Percentiles rank a stretch among this genome's conserved stretches.
Evolutionary conservation across 2,888 invertebrate genomes (phyloP).

Genomic region (Zygaena filipendulae): DNA sequence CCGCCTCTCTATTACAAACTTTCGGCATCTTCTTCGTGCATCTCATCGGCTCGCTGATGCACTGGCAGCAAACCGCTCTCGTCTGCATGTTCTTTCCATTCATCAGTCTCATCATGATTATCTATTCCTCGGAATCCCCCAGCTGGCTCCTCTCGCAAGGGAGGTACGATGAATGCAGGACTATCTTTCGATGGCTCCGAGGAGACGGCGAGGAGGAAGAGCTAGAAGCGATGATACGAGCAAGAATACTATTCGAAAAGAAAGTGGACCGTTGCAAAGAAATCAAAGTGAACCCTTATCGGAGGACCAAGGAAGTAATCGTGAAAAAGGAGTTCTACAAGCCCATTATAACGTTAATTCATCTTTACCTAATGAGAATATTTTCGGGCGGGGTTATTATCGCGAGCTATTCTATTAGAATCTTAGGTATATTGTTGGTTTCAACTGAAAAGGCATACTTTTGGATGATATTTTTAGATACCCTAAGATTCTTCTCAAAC

Average conservation of each 20-base stretch:
- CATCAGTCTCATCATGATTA: conserved; percentile 43
- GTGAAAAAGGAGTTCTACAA: conserved; percentile 60
- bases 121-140: conserved; percentile 70
- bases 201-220: conserved; percentile 54
- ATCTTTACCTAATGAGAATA: conserved; percentile 71
- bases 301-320: conserved; percentile 20
- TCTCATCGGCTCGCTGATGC: conserved; percentile 65
- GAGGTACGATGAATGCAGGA: conserved; percentile 58
- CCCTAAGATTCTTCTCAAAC: conserved; percentile 68
- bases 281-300: conserved; percentile 14
- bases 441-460: conserved; percentile 68
- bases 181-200: conserved; percentile 66
- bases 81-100: conserved; percentile 50
- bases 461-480: conserved; percentile 73
- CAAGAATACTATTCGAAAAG: conserved; percentile 23
- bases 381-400: conserved; percentile 75
- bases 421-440: conserved; percentile 66
- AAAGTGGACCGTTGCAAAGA: conserved; percentile 19
- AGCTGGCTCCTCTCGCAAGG: conserved; percentile 71
- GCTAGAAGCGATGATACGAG: conserved; percentile 36
- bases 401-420: conserved; percentile 72
- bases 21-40: conserved; percentile 72
- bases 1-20: conserved; percentile 67
- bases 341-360: conserved; percentile 67
- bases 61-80: conserved; percentile 65